phyloP scores from a whole-genome alignment of 2,888 invertebrate genomes.

The Leptarthrus brevirostris region DNA sequence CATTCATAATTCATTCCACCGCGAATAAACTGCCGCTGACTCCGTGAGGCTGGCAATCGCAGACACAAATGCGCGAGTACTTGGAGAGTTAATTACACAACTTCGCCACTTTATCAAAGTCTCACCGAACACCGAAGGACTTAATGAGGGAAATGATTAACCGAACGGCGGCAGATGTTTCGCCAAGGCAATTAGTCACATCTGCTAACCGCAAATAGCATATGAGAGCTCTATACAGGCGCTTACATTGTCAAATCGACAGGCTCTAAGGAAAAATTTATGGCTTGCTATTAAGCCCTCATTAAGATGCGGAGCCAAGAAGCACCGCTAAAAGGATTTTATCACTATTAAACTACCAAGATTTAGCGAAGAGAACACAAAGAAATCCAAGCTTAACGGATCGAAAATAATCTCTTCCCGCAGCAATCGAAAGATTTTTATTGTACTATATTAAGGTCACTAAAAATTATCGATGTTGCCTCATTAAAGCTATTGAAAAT shows the following conservation, averaged over 20 bases:
- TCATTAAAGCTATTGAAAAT: background rate
- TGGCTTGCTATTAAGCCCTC: background rate
- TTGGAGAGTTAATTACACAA: slow-evolving; percentile 24
- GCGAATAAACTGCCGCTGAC: too few relatives aligned
- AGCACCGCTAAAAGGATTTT: background rate
- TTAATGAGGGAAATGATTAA: slow-evolving; percentile 36
- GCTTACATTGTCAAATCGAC: background rate
- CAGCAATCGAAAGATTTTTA: too few relatives aligned
- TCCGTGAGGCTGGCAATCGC: background rate
- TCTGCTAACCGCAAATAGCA: background rate
- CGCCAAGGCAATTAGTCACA: slow-evolving; percentile 6
- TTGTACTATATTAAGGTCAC: background rate
- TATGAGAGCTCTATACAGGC: slow-evolving; percentile 6
- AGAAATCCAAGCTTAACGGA: too few relatives aligned
- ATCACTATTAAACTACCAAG: background rate
- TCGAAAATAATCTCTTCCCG: too few relatives aligned
- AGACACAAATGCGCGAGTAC: background rate
- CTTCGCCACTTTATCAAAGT: slow-evolving; percentile 33
- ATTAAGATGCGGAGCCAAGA: background rate
- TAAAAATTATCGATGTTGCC: background rate
- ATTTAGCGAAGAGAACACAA: background rate
- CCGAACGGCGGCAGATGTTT: slow-evolving; percentile 22
- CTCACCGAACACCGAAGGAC: slow-evolving; percentile 16
- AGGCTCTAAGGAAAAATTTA: background rate
- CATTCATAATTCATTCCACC: slow-evolving; percentile 12